Percentiles rank a stretch among this genome's conserved stretches.
These are phyloP conservation scores for Onychostruthus taczanowskii DNA, from an alignment of 2,113 vertebrate genomes.

Conservation along the genomic window DNA sequence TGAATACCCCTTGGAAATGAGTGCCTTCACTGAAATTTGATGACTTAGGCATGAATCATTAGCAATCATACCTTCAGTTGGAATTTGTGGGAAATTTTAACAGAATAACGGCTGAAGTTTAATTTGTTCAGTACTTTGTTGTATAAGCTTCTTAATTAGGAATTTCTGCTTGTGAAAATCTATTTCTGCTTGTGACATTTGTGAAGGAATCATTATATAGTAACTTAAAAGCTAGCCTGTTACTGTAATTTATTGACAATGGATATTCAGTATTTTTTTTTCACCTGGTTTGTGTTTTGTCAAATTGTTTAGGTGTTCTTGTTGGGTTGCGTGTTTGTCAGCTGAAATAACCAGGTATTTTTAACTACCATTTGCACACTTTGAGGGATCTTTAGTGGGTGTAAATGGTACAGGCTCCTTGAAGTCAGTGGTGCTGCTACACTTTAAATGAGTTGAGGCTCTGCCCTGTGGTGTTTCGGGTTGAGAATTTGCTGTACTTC, in stretches of 20 bases:
- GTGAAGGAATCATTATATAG: background rate
- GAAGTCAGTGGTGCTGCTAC: background rate
- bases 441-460: background rate
- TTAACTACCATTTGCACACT: background rate
- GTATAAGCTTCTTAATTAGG: background rate
- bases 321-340: constrained; percentile 41
- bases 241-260: background rate
- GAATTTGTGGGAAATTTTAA: background rate
- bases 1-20: background rate
- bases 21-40: background rate
- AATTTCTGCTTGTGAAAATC: background rate
- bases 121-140: background rate
- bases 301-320: constrained; percentile 27
- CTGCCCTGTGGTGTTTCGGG: background rate
- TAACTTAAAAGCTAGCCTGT: background rate
- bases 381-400: background rate
- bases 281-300: constrained; percentile 26
- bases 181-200: background rate
- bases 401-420: background rate
- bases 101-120: background rate
- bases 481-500: constrained; percentile 1
- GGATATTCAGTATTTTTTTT: background rate
- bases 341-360: constrained; percentile 26
- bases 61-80: background rate
- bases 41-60: background rate